Percentiles rank a stretch among this genome's conserved stretches.
Conservation (phyloP, 2,797 vertebrate genomes). For the Anomalospiza imberbis region DNA sequence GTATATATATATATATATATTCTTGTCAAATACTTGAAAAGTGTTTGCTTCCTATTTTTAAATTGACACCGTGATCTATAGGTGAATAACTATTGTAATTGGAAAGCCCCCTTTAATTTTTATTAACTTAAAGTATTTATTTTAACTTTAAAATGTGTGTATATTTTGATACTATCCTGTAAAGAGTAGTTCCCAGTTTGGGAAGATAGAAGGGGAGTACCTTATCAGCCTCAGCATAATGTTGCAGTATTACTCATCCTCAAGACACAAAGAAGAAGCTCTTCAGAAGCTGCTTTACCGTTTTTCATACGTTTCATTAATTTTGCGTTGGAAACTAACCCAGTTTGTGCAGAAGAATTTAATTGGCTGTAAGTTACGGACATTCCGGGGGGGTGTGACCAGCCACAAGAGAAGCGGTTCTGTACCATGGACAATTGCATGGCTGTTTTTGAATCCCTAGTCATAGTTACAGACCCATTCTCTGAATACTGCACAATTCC, state of each 20-base stretch:
- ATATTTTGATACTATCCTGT: constrained; percentile 75
- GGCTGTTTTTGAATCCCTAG: constrained; percentile 47
- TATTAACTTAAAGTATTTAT: constrained; percentile 32
- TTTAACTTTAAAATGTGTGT: constrained; percentile 60
- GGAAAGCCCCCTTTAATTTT: constrained; percentile 27
- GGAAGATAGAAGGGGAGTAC: constrained; percentile 77
- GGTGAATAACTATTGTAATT: constrained; percentile 62
- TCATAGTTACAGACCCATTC: constrained; percentile 52
- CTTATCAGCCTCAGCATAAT: constrained; percentile 74
- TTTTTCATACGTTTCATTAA: constrained; percentile 67
- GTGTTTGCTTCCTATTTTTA: constrained; percentile 66
- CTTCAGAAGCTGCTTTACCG: constrained; percentile 70
- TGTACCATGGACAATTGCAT: constrained; percentile 72
- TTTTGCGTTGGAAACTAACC: constrained; percentile 75
- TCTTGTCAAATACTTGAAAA: constrained; percentile 64
- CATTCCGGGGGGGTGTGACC: constrained; percentile 63
- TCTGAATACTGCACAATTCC: constrained; percentile 63
- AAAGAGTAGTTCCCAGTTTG: constrained; percentile 78
- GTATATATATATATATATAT: constrained; percentile 81
- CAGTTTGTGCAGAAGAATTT: constrained; percentile 74
- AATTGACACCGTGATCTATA: constrained; percentile 53
- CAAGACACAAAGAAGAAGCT: constrained; percentile 75
- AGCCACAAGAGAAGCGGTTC: constrained; percentile 73
- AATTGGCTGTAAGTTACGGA: constrained; percentile 76
- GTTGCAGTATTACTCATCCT: constrained; percentile 74